These are phyloP conservation scores for Vultur gryphus DNA, from an alignment of 2,797 vertebrate species.

Conservation along the genomic window DNA sequence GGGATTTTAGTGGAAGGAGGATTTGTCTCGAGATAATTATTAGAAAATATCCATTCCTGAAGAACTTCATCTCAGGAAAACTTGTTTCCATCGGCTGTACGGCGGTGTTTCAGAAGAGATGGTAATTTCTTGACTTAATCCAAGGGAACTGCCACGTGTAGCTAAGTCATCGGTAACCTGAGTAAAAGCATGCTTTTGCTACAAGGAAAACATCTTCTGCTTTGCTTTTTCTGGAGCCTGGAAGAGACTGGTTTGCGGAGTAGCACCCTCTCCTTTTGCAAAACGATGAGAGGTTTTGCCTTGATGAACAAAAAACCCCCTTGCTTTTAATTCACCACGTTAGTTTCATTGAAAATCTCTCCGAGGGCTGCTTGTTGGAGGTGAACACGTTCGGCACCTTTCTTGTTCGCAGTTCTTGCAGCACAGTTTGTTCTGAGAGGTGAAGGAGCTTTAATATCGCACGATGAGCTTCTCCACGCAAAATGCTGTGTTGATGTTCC, in stretches of 20 bases:
- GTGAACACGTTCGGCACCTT: fast-evolving
- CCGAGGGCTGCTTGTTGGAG: not conserved
- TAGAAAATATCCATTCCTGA: not conserved
- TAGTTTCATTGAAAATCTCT: not conserved
- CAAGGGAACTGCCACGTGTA: not conserved
- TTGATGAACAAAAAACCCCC: not conserved
- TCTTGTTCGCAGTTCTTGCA: not conserved
- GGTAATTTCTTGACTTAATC: not conserved
- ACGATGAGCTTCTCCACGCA: fast-evolving
- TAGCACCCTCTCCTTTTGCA: not conserved
- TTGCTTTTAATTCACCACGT: not conserved
- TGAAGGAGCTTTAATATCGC: not conserved
- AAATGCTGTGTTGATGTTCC: not conserved
- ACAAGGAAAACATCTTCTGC: not conserved
- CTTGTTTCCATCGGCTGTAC: not conserved
- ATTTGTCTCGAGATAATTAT: not conserved
- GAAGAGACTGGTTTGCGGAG: not conserved
- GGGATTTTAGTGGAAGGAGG: not conserved
- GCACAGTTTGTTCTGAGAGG: not conserved
- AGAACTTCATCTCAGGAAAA: not conserved
- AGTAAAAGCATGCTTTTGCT: not conserved
- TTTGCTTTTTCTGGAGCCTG: not conserved
- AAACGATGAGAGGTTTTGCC: not conserved
- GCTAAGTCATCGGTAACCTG: not conserved
- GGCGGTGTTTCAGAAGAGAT: not conserved